phyloP scores from a whole-genome alignment of 2,888 invertebrate species.

The Lysandra coridon region DNA sequence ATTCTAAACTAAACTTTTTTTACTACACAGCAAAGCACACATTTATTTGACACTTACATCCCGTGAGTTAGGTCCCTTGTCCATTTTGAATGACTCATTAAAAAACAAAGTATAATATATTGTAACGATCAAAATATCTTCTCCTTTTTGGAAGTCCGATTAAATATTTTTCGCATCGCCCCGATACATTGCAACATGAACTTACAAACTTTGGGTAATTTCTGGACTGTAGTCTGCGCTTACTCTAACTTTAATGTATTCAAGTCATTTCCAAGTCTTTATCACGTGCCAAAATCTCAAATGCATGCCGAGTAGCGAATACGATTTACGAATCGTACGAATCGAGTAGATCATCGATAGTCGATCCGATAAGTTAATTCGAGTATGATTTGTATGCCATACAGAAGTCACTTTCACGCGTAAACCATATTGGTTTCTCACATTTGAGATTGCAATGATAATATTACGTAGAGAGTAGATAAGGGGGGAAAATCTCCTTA shows the following conservation, averaged over 20 bases:
- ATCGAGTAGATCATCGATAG: background rate
- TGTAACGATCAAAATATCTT: no score
- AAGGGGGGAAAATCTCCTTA: no score
- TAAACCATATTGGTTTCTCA: background rate
- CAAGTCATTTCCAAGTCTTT: background rate
- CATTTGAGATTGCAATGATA: background rate
- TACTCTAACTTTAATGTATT: background rate
- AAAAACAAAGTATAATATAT: no score
- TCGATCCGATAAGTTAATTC: slow-evolving; percentile 24
- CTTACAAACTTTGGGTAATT: background rate
- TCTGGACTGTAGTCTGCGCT: background rate
- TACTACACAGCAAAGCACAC: no score
- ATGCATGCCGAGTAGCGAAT: background rate
- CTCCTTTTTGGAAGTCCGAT: background rate
- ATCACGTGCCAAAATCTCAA: background rate
- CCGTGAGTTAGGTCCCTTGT: no score
- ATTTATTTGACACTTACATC: no score
- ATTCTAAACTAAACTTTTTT: no score
- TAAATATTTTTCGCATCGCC: background rate
- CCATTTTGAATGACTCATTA: no score
- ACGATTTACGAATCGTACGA: background rate
- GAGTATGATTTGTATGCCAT: slow-evolving; percentile 22
- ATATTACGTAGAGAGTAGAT: no score
- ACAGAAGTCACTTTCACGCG: slow-evolving; percentile 3
- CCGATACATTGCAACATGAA: background rate